These are phyloP conservation scores for Norana najaformis DNA, from an alignment of 2,888 invertebrate genomes.

Conservation along the genomic window DNA sequence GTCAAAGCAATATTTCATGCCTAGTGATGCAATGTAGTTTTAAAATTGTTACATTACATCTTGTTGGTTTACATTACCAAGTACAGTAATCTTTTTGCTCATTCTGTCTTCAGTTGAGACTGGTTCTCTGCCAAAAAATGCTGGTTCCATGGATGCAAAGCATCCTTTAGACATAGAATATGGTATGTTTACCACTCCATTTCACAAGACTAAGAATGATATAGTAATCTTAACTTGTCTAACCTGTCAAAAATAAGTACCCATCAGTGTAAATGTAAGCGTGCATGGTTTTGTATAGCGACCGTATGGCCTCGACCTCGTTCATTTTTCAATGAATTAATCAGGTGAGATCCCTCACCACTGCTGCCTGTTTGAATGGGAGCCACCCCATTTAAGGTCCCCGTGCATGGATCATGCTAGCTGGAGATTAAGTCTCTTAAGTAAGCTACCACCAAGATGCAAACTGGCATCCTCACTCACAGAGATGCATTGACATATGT, in stretches of 20 bases:
- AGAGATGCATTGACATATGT: too few species aligned
- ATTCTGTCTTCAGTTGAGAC: slow-evolving; percentile 5
- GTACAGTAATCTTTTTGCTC: slow-evolving; percentile 32
- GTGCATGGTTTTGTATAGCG: too few species aligned
- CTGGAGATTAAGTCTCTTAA: too few species aligned
- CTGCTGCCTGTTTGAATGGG: too few species aligned
- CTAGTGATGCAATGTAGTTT: neutral
- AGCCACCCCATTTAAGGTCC: too few species aligned
- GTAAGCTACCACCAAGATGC: too few species aligned
- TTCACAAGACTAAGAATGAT: neutral
- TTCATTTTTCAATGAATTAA: too few species aligned
- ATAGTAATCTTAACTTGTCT: too few species aligned
- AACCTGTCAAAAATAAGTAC: neutral
- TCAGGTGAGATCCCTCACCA: too few species aligned
- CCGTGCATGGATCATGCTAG: too few species aligned
- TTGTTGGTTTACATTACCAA: neutral
- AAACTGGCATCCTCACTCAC: too few species aligned
- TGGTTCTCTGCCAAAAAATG: slow-evolving; percentile 22
- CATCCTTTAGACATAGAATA: slow-evolving; percentile 47
- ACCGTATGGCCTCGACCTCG: too few species aligned
- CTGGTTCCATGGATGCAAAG: neutral
- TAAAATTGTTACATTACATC: neutral
- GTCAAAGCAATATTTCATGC: neutral
- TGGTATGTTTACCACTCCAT: slow-evolving; percentile 41
- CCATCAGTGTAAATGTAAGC: neutral